phyloP scores from a whole-genome alignment of 2,113 vertebrate species.

The Ctenomys sociabilis region DNA sequence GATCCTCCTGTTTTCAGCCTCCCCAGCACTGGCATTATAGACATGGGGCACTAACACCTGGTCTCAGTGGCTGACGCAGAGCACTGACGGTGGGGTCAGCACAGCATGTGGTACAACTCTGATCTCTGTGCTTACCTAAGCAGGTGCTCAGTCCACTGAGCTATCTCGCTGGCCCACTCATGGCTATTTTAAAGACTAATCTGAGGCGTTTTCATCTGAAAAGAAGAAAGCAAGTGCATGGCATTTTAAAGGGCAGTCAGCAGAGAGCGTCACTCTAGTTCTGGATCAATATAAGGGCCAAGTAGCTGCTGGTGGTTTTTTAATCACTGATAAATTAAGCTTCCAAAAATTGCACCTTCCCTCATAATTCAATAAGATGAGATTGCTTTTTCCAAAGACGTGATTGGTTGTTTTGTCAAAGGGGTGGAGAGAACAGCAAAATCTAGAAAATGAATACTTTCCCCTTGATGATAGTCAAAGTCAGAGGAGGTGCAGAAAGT shows the following conservation, averaged over 20 bases:
- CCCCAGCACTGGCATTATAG: no score
- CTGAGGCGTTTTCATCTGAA: constrained; percentile 8
- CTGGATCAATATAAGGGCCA: constrained; percentile 68
- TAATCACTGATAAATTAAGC: constrained; percentile 73
- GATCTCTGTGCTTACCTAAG: no score
- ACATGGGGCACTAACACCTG: no score
- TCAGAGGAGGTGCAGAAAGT: not conserved
- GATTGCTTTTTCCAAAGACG: constrained; percentile 53
- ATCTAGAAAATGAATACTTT: constrained; percentile 69
- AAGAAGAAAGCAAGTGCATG: not conserved
- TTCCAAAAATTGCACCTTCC: constrained; percentile 75
- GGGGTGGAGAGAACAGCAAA: constrained; percentile 59
- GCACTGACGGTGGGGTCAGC: no score
- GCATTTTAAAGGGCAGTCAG: constrained; percentile 39
- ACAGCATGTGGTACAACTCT: no score
- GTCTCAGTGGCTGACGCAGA: no score
- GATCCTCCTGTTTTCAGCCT: no score
- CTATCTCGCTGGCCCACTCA: no score
- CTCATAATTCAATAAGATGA: constrained; percentile 77
- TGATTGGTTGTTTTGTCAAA: constrained; percentile 59
- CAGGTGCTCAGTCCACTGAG: no score
- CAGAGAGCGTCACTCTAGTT: constrained; percentile 52
- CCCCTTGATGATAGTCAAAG: constrained; percentile 57
- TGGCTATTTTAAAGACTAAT: not conserved
- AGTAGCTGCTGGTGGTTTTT: constrained; percentile 58